Percentiles rank a stretch among this genome's conserved stretches.
Conservation (phyloP, 1,140 invertebrate genomes). For the Drosophila serrata region DNA sequence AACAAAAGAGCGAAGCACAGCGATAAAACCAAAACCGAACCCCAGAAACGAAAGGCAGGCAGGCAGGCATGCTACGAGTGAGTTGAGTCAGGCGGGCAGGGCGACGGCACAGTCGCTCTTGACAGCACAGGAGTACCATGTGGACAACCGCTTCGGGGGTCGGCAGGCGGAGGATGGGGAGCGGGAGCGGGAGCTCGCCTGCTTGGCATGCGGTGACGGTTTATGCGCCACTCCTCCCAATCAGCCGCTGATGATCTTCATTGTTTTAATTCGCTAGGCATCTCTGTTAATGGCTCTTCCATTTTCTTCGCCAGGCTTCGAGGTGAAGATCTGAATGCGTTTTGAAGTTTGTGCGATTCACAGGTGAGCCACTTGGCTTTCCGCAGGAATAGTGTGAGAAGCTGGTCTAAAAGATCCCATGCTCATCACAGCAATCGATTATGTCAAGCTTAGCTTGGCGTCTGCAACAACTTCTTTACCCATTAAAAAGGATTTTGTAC, state of each 20-base stretch:
- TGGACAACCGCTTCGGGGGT: constrained; percentile 37
- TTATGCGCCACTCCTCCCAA: constrained; percentile 70
- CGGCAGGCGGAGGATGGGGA: background rate
- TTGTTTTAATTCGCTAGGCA: constrained; percentile 72
- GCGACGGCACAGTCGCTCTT: constrained; percentile 5
- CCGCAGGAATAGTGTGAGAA: background rate
- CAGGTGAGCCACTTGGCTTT: background rate
- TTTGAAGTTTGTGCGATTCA: constrained; percentile 9
- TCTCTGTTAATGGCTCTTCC: constrained; percentile 39
- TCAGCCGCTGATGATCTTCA: constrained; percentile 73
- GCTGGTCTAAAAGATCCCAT: no score
- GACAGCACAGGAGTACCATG: constrained; percentile 65
- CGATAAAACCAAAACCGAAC: constrained; percentile 37
- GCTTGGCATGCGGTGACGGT: constrained; percentile 65
- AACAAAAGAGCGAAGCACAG: constrained; percentile 35
- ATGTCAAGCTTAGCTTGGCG: background rate
- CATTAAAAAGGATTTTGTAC: no score
- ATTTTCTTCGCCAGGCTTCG: constrained; percentile 6
- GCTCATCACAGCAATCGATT: background rate
- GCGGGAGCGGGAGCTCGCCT: constrained; percentile 14
- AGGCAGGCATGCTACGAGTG: constrained; percentile 30
- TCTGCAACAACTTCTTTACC: background rate
- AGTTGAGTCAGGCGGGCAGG: constrained; percentile 25
- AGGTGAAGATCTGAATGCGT: constrained; percentile 22
- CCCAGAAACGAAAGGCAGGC: constrained; percentile 36